These are phyloP conservation scores for Drosophila orena DNA, from an alignment of 1,140 invertebrate species.

Conservation along the genomic window DNA sequence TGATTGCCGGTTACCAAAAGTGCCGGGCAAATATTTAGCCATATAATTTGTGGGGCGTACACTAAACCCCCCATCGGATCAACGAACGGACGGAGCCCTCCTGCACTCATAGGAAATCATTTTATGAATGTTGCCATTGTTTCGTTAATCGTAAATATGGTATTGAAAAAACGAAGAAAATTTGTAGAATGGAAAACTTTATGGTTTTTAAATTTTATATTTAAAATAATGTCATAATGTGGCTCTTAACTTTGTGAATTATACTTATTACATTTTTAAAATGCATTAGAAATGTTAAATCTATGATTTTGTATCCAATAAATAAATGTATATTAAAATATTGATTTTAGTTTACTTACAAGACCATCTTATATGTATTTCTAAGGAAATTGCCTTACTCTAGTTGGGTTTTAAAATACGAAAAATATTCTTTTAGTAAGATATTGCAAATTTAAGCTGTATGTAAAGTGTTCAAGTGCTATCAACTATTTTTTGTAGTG, in stretches of 20 bases:
- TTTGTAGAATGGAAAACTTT: too few relatives aligned
- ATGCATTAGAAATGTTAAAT: neutral
- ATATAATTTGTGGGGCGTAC: slow-evolving; percentile 73
- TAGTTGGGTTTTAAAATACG: too few relatives aligned
- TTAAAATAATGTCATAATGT: too few relatives aligned
- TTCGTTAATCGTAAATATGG: neutral
- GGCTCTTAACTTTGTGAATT: too few relatives aligned
- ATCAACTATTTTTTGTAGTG: slow-evolving; percentile 3
- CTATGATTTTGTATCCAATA: too few relatives aligned
- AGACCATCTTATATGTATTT: too few relatives aligned
- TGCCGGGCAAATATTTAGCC: slow-evolving; percentile 75
- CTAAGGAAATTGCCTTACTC: too few relatives aligned
- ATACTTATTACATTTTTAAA: neutral
- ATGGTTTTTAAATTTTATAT: too few relatives aligned
- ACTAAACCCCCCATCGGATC: slow-evolving; percentile 47
- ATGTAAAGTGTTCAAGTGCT: neutral
- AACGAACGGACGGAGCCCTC: slow-evolving; percentile 51
- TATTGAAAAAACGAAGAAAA: neutral
- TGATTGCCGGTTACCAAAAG: slow-evolving; percentile 74
- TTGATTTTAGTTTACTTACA: too few relatives aligned
- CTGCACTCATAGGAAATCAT: slow-evolving; percentile 19
- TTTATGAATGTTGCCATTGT: slow-evolving; percentile 5
- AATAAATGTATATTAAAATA: too few relatives aligned
- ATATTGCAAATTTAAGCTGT: too few relatives aligned
- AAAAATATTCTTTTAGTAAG: too few relatives aligned